Conservation (phyloP, 53 echinoderm and acorn worm species). For the Pentamera pediparva region DNA sequence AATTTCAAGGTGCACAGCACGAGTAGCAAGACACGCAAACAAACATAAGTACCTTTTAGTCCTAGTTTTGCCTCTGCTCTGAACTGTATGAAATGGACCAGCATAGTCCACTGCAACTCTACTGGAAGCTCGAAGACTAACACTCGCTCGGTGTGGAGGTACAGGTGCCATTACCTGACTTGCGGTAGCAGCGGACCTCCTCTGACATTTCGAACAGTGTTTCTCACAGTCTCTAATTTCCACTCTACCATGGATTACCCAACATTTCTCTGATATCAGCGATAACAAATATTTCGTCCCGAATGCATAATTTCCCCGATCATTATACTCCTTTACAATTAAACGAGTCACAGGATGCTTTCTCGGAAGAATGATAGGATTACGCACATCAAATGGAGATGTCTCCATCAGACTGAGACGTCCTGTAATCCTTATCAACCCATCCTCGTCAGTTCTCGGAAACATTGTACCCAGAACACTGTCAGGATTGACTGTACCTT, state of each 20-base stretch:
- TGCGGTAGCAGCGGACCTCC: neutral
- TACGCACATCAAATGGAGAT: neutral
- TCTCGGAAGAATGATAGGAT: neutral
- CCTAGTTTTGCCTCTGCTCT: constrained; percentile 10
- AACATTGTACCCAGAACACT: neutral
- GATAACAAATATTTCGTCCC: constrained; percentile 20
- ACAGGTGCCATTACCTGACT: constrained; percentile 19
- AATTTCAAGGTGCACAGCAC: constrained; percentile 7
- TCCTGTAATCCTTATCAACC: neutral
- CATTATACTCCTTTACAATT: neutral
- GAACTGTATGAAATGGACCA: constrained; percentile 11
- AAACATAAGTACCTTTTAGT: too few species aligned
- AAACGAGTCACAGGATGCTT: neutral
- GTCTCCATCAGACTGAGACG: neutral
- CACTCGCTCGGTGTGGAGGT: neutral
- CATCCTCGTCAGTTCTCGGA: neutral
- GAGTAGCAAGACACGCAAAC: constrained; percentile 10
- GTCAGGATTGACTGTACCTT: neutral
- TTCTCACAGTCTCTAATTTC: constrained; percentile 34
- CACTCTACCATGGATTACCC: constrained; percentile 1
- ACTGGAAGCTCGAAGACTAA: neutral
- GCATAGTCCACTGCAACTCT: constrained; percentile 32
- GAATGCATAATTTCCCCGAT: neutral
- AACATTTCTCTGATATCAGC: constrained; percentile 21
- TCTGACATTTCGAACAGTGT: neutral